Conservation (phyloP, 2,888 invertebrate genomes). For the Deroplatys truncata region DNA sequence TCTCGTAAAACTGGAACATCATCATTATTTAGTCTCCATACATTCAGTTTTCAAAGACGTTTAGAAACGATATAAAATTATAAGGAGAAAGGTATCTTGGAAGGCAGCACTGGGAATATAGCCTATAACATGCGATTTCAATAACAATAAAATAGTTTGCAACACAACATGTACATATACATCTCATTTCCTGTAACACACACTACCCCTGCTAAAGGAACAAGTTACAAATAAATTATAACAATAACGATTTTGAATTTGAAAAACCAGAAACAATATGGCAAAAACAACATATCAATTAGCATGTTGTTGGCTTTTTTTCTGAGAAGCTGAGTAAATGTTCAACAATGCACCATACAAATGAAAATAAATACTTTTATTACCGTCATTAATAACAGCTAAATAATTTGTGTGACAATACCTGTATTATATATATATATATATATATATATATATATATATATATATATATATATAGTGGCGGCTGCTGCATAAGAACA, state of each 20-base stretch:
- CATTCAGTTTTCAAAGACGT: background rate
- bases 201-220: background rate
- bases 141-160: background rate
- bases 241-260: background rate
- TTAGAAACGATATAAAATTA: constrained; percentile 3
- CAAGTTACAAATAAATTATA: background rate
- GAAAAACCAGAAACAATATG: background rate
- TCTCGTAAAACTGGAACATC: background rate
- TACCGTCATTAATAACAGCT: too few species aligned
- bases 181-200: background rate
- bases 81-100: background rate
- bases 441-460: too few species aligned
- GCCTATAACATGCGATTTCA: background rate
- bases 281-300: background rate
- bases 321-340: too few species aligned
- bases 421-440: too few species aligned
- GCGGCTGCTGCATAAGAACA: too few species aligned
- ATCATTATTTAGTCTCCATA: background rate
- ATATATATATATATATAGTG: too few species aligned
- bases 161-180: background rate
- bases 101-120: background rate
- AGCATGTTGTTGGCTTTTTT: background rate
- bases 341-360: too few species aligned
- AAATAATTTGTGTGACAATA: too few species aligned
- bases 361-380: too few species aligned